Conservation (phyloP, 37 sponge, comb jelly and placozoan species). For the Trichoplax adhaerens region DNA sequence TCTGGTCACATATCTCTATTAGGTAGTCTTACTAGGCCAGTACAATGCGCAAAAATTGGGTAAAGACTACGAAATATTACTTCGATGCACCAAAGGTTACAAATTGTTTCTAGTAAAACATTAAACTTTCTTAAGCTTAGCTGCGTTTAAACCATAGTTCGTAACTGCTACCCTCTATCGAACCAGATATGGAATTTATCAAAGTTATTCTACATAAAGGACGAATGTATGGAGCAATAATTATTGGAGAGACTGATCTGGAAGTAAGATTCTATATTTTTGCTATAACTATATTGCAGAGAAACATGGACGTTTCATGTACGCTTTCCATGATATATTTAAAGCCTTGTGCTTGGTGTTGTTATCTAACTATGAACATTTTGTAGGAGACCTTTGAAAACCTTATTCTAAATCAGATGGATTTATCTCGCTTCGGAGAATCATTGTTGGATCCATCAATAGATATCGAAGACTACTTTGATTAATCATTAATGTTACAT, state of each 20-base stretch:
- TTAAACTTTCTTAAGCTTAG: background rate
- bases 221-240: conserved; percentile 79
- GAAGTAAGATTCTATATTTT: conserved; percentile 28
- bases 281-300: background rate
- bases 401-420: conserved; percentile 84
- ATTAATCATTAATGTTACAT: conserved; percentile 20
- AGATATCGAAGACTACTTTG: conserved; percentile 97
- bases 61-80: conserved; percentile 43
- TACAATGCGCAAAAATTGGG: conserved; percentile 65
- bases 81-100: conserved; percentile 58
- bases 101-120: background rate
- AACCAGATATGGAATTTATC: conserved; percentile 58
- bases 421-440: conserved; percentile 69
- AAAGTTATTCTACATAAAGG: conserved; percentile 62
- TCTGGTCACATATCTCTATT: no score
- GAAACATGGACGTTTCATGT: no score
- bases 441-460: conserved; percentile 72
- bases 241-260: conserved; percentile 93
- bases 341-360: background rate
- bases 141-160: no score
- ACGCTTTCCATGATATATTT: no score
- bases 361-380: background rate
- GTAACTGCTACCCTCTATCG: conserved; percentile 5
- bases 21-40: conserved; percentile 69
- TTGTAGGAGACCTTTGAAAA: conserved; percentile 92